These are phyloP conservation scores for Thamnaconus septentrionalis DNA, from an alignment of 2,113 vertebrate genomes.

Conservation along the genomic window DNA sequence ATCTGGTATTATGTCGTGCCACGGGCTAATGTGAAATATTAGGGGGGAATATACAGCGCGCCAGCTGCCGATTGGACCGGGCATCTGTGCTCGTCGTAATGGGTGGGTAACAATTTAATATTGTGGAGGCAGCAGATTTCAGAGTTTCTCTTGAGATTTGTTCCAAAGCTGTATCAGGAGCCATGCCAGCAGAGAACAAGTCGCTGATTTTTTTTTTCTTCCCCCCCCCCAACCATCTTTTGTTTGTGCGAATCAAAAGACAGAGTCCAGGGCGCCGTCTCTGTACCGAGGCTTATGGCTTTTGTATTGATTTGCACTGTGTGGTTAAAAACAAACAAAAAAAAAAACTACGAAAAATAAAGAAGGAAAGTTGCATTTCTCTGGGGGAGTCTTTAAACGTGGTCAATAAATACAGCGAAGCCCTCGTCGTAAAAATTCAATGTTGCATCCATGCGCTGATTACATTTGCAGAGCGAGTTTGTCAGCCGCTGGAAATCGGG, in stretches of 20 bases:
- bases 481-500: too few relatives aligned
- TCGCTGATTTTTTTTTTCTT: neutral
- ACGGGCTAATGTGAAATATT: slow-evolving; percentile 76
- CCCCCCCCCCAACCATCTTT: neutral
- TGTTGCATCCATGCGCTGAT: too few relatives aligned
- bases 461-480: too few relatives aligned
- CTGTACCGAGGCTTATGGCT: slow-evolving; percentile 20
- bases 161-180: slow-evolving; percentile 18
- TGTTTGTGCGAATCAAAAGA: slow-evolving; percentile 40
- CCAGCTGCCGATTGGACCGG: slow-evolving; percentile 63
- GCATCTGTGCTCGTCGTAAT: slow-evolving; percentile 60
- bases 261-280: slow-evolving; percentile 13
- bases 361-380: too few relatives aligned
- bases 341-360: too few relatives aligned
- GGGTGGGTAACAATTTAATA: slow-evolving; percentile 58
- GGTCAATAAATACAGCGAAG: too few relatives aligned
- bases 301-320: too few relatives aligned
- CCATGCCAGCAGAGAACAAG: slow-evolving; percentile 4
- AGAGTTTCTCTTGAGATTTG: slow-evolving; percentile 35
- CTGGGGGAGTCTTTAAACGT: too few relatives aligned
- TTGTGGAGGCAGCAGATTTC: slow-evolving; percentile 43
- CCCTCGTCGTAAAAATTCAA: too few relatives aligned
- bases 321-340: too few relatives aligned
- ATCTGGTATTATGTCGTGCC: slow-evolving; percentile 72
- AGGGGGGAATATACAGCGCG: slow-evolving; percentile 62